Conservation (phyloP, 2,888 invertebrate genomes). For the Synanthedon tipuliformis region DNA sequence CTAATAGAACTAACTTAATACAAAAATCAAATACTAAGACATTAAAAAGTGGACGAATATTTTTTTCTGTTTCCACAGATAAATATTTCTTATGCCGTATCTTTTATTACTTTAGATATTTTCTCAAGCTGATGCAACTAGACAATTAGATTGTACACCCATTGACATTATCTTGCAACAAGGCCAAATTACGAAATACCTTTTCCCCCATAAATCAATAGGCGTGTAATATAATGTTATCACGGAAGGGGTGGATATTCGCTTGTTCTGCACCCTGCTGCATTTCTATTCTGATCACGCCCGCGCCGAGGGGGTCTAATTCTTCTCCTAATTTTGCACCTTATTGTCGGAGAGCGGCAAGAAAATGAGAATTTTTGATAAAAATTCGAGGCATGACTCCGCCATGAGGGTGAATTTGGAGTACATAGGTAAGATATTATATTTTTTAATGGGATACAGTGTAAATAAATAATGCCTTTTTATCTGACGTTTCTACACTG, state of each 20-base stretch:
- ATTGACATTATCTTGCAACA: slow-evolving; percentile 5
- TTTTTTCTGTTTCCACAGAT: too few species aligned
- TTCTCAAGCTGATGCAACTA: slow-evolving; percentile 10
- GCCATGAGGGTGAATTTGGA: slow-evolving; percentile 3
- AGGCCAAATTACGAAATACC: slow-evolving; percentile 38
- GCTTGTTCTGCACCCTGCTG: slow-evolving; percentile 20
- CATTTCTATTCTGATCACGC: slow-evolving; percentile 54
- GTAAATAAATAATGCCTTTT: too few species aligned
- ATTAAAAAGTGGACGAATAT: too few species aligned
- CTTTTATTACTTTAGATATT: too few species aligned
- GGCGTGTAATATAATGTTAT: slow-evolving; percentile 20
- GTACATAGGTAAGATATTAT: too few species aligned
- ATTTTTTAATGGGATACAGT: too few species aligned
- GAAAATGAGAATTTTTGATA: slow-evolving; percentile 54
- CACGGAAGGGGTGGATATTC: slow-evolving; percentile 20
- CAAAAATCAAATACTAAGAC: too few species aligned
- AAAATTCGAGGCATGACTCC: slow-evolving; percentile 33
- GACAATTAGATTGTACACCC: slow-evolving; percentile 4
- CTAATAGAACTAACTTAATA: too few species aligned
- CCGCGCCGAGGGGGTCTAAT: slow-evolving; percentile 53
- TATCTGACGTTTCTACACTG: too few species aligned
- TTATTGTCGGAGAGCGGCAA: slow-evolving; percentile 54
- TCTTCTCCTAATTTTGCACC: slow-evolving; percentile 67
- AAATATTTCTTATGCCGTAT: too few species aligned
- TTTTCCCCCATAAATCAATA: slow-evolving; percentile 35